Conservation (phyloP, 2,797 vertebrate genomes). For the Microcaecilia unicolor region DNA sequence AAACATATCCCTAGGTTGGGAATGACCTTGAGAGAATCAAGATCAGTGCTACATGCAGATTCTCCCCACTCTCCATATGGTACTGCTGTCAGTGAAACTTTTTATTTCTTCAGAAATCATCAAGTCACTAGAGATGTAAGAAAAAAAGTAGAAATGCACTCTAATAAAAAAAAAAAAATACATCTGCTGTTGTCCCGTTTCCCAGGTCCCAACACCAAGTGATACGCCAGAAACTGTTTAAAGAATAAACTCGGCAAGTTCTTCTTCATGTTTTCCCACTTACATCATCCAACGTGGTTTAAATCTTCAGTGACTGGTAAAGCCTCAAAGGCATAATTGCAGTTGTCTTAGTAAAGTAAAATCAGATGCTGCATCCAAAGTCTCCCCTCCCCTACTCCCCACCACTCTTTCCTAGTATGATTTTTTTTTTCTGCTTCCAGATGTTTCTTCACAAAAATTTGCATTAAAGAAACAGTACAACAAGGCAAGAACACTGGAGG, state of each 20-base stretch:
- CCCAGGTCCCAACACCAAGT: conserved; percentile 8
- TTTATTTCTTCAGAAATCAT: not conserved
- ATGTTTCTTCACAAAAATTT: conserved; percentile 43
- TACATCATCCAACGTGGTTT: conserved; percentile 51
- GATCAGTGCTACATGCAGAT: no score
- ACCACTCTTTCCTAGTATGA: conserved; percentile 4
- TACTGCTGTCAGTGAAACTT: no score
- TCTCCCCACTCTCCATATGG: no score
- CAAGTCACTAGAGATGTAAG: not conserved
- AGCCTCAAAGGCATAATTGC: conserved; percentile 42
- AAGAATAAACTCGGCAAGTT: conserved; percentile 4
- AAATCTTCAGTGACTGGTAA: conserved; percentile 41
- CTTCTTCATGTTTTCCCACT: conserved; percentile 56
- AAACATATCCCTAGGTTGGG: no score
- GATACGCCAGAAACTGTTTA: conserved; percentile 19
- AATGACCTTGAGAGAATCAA: no score
- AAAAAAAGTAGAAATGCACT: no score
- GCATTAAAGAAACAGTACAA: no score
- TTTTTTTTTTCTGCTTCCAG: conserved; percentile 38
- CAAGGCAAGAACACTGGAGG: conserved; percentile 14
- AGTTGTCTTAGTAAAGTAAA: conserved; percentile 50
- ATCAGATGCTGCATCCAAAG: conserved; percentile 34
- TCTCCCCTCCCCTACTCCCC: conserved; percentile 11
- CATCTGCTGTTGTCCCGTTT: conserved; percentile 10
- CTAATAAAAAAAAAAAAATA: not conserved